phyloP scores from a whole-genome alignment of 2,888 invertebrate genomes.

The Syrista parreyssii region DNA sequence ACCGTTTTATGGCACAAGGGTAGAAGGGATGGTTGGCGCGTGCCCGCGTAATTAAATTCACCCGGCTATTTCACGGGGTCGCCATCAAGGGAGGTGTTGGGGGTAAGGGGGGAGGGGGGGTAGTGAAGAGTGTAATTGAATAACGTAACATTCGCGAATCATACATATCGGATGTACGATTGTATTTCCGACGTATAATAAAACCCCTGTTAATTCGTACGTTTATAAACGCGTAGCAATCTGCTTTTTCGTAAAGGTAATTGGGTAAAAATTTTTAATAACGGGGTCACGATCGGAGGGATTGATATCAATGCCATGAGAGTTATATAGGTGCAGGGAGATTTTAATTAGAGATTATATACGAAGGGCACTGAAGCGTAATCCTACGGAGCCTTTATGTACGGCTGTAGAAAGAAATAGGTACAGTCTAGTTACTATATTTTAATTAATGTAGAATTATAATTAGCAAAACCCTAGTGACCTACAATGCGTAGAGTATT shows the following conservation, averaged over 20 bases:
- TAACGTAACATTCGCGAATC: not conserved
- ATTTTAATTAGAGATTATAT: not conserved
- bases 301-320: not conserved
- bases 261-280: not conserved
- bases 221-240: not conserved
- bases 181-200: not conserved
- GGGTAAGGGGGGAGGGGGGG: too few species aligned
- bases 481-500: not conserved
- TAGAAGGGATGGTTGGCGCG: not conserved
- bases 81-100: not conserved
- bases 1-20: not conserved
- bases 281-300: not conserved
- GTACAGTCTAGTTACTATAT: not conserved
- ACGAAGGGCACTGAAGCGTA: not conserved
- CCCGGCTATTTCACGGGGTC: not conserved
- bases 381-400: not conserved
- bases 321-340: not conserved
- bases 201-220: not conserved
- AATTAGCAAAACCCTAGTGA: not conserved
- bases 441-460: not conserved
- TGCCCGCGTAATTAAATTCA: not conserved
- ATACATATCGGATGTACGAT: not conserved
- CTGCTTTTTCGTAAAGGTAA: not conserved
- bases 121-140: not conserved
- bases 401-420: not conserved